Conservation (phyloP, 2,113 vertebrate species). For the Clupea harengus region DNA sequence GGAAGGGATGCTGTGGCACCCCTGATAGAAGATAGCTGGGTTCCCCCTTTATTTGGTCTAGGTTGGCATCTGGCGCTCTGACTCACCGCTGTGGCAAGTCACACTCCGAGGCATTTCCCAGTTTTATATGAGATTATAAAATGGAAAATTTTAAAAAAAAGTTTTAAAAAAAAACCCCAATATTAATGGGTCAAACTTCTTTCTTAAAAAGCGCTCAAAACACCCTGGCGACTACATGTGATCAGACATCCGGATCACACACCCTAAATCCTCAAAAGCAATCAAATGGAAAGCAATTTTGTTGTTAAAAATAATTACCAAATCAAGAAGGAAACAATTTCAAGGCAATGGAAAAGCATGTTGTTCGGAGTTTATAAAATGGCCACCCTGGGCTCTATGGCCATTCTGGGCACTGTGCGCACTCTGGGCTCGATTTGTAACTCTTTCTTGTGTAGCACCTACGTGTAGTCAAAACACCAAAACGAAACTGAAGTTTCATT, state of each 20-base stretch:
- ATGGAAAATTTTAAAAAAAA: not conserved
- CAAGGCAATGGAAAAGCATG: not conserved
- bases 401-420: not conserved
- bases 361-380: not conserved
- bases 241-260: not conserved
- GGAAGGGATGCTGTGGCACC: not conserved
- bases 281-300: not conserved
- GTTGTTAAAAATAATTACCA: too few relatives aligned
- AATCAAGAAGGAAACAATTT: not conserved
- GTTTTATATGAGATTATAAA: not conserved
- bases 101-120: not conserved
- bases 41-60: not conserved
- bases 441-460: too few relatives aligned
- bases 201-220: constrained; percentile 1
- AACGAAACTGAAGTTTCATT: not conserved
- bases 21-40: not conserved
- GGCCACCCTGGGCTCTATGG: too few relatives aligned
- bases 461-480: not conserved
- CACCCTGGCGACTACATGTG: not conserved
- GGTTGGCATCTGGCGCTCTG: not conserved
- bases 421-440: not conserved
- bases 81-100: not conserved
- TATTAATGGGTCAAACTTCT: not conserved
- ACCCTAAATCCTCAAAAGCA: not conserved
- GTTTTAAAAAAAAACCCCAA: not conserved